Percentiles rank a stretch among this genome's conserved stretches.
Evolutionary conservation across 53 echinoderm and acorn worm species (phyloP).

Genomic region (Luidia sarsii): DNA sequence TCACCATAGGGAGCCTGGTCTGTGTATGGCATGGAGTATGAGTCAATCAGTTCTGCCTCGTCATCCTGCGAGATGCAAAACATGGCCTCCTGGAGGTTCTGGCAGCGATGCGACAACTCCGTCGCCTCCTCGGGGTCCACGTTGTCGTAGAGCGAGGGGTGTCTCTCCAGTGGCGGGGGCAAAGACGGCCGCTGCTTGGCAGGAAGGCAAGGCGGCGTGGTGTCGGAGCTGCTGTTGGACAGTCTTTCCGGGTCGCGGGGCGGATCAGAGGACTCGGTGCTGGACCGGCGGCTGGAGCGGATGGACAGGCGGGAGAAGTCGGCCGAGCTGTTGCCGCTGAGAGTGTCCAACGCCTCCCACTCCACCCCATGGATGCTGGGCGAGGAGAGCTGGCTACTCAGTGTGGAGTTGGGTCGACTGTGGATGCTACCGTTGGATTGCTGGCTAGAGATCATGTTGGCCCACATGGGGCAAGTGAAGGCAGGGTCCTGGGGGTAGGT

Average conservation of each 20-base stretch:
- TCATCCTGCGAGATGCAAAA: conserved; percentile 31
- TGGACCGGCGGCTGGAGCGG: conserved; percentile 48
- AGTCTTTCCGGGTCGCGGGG: conserved; percentile 42
- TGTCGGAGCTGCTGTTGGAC: conserved; percentile 58
- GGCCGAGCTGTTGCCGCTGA: conserved; percentile 30
- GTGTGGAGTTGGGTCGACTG: conserved; percentile 72
- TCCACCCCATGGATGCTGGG: conserved; percentile 55
- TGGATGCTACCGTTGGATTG: conserved; percentile 67
- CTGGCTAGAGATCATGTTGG: conserved; percentile 77
- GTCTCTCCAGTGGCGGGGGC: conserved; percentile 50
- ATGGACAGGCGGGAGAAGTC: conserved; percentile 62
- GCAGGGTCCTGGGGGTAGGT: conserved; percentile 31
- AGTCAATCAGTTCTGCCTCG: background rate
- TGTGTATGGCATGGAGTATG: conserved; percentile 7
- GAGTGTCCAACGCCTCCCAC: conserved; percentile 8
- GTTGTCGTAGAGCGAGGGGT: conserved; percentile 87
- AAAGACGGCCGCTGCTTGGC: conserved; percentile 48
- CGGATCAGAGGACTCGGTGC: conserved; percentile 50
- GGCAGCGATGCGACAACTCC: conserved; percentile 52
- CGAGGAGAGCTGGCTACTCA: conserved; percentile 74
- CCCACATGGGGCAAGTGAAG: conserved; percentile 73
- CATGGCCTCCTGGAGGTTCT: conserved; percentile 51
- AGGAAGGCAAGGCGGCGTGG: conserved; percentile 73
- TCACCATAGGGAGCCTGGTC: conserved; percentile 30
- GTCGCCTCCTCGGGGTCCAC: conserved; percentile 65